phyloP scores from a whole-genome alignment of 2,113 vertebrate genomes.

The Himantopus leucocephalus region DNA sequence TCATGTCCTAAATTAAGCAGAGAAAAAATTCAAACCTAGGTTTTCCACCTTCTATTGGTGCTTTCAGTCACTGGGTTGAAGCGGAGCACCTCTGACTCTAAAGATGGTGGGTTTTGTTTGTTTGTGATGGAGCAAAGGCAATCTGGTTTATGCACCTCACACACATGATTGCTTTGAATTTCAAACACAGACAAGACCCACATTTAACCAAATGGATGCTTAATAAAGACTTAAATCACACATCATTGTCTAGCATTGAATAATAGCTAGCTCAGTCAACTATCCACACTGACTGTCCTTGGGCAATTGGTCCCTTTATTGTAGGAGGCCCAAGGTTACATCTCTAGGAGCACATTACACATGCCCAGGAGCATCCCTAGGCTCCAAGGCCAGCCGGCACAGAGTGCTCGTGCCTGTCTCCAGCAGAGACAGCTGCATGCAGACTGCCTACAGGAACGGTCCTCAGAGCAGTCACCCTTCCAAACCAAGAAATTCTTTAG shows the following conservation, averaged over 20 bases:
- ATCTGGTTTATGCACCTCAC: neutral
- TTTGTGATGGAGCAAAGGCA: neutral
- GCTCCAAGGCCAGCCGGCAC: too few species aligned
- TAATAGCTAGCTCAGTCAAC: neutral
- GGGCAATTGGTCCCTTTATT: too few species aligned
- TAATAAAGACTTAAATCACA: neutral
- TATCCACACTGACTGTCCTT: neutral
- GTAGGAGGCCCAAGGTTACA: neutral
- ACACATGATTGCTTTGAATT: neutral
- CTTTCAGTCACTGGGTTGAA: neutral
- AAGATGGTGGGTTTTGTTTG: too few species aligned
- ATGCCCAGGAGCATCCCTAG: neutral
- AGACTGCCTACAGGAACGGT: neutral
- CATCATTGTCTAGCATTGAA: neutral
- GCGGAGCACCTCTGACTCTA: neutral
- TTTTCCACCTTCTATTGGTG: neutral
- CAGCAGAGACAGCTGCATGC: neutral
- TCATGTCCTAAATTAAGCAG: neutral
- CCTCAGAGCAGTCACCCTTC: neutral
- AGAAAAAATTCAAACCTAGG: neutral
- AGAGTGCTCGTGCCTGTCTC: neutral
- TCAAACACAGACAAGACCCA: neutral
- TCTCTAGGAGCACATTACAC: neutral
- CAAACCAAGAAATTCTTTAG: neutral
- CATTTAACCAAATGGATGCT: neutral